Evolutionary conservation across 2,888 invertebrate species (phyloP), one percentile per base, ranked within the genome.

Genomic region (Polyploca ridens): DNA sequence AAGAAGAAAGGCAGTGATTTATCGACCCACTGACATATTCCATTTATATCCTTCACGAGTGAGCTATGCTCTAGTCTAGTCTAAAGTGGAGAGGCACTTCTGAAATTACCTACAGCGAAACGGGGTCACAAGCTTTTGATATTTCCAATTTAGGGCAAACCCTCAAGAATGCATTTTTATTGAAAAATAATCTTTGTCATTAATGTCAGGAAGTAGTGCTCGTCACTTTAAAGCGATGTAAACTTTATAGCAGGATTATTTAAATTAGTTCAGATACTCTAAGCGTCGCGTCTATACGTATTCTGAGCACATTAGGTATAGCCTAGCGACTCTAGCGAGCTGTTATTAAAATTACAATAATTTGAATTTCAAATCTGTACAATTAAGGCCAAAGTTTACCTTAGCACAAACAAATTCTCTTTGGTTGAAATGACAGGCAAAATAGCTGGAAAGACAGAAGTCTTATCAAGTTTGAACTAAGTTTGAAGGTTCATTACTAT

Each of bases 31-130:
- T 73, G 73, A 73, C 72, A 70, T 67, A 19, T 19, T 41, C 61
- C 61, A 61, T 61, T 61, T 61, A 41, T 61, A 44, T 44, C 61
- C 5, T 61, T 61, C 61, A 61, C 13, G 44, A 54, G 19, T 61
- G 68, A 64, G 63, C 62, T 35, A 35, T 6, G 35, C 4, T 63
- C 68, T 65, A 64, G 66, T 68, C 63, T 58, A 58, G 65, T 71
- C 71, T 70, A 80, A 82, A 83, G 82, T 82, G 81, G 77, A 72
- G 73, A 80, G 78, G 81, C 79, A 79, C 72, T 69, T 71, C 41
- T 19, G 71, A 73, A 69, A 79, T 79, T 77, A 71, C 71, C 65
- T 41, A 69, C 65, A 62, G 70, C 63, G 74, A 76, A 86, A 83
- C 67, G 75, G 69, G 82, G 82, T 79, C 83, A 81, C 73, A 77